These are phyloP conservation scores for Orchesella flavescens DNA, from an alignment of 2,888 invertebrate genomes.

Conservation along the genomic window DNA sequence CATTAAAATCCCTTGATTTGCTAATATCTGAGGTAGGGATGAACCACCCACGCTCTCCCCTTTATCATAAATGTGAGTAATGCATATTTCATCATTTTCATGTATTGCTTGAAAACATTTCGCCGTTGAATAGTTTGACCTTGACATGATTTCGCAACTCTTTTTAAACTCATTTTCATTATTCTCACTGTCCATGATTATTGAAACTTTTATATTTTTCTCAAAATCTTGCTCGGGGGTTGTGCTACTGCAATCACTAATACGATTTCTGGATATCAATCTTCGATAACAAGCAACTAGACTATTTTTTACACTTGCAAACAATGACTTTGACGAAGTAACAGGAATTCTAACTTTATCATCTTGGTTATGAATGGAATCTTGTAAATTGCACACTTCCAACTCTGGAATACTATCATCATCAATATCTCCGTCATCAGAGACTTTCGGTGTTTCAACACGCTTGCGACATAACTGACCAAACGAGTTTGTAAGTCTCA, in stretches of 20 bases:
- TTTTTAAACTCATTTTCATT: not conserved
- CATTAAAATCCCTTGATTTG: too few species aligned
- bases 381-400: not conserved
- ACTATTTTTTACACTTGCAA: not conserved
- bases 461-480: constrained; percentile 13
- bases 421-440: not conserved
- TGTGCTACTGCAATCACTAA: not conserved
- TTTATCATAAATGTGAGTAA: too few species aligned
- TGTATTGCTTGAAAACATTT: not conserved
- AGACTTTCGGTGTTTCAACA: not conserved
- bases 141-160: not conserved
- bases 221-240: not conserved
- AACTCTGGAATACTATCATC: not conserved
- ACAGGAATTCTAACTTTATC: not conserved
- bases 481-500: constrained; percentile 11
- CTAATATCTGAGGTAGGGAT: too few species aligned
- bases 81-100: too few species aligned
- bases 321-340: not conserved
- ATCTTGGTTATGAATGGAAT: not conserved
- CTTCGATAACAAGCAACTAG: not conserved
- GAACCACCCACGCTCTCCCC: too few species aligned
- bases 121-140: not conserved
- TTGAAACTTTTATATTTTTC: not conserved
- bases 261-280: constrained; percentile 1
- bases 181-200: not conserved